These are phyloP conservation scores for Entelurus aequoreus DNA, from an alignment of 2,113 vertebrate species.

Conservation along the genomic window DNA sequence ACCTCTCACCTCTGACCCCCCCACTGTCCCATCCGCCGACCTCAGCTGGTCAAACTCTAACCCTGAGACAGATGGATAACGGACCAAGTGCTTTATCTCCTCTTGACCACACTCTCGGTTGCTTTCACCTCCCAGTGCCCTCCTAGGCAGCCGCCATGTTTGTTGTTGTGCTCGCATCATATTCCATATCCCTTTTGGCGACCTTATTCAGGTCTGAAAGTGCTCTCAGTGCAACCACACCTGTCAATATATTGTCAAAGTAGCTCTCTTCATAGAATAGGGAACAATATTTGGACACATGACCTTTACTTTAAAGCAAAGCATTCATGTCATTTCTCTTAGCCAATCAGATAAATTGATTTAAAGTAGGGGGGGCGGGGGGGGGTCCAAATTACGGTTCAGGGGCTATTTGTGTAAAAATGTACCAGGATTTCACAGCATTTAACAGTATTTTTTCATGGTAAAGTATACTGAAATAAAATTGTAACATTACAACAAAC, in stretches of 20 bases:
- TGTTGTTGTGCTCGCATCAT: not conserved
- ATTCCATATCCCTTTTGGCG: too few species aligned
- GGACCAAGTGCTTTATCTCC: constrained; percentile 59
- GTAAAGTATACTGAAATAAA: too few species aligned
- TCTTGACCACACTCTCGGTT: constrained; percentile 49
- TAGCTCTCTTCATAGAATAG: not conserved
- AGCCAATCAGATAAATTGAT: not conserved
- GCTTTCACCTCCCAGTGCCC: constrained; percentile 44
- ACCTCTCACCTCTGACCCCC: constrained; percentile 58
- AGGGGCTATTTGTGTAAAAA: too few species aligned
- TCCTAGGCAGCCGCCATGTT: constrained; percentile 14
- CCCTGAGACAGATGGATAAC: constrained; percentile 70
- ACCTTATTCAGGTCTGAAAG: not conserved
- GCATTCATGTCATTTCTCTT: not conserved
- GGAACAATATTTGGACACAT: not conserved
- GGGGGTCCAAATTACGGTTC: too few species aligned
- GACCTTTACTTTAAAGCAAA: not conserved
- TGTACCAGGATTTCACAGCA: too few species aligned
- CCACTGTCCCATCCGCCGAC: not conserved
- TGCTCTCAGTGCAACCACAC: not conserved
- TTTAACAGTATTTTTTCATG: too few species aligned
- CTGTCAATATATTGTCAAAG: not conserved
- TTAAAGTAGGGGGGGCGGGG: too few species aligned
- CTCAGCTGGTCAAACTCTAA: constrained; percentile 68
- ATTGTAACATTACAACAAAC: too few species aligned